A percentile compares a stretch with the other conserved stretches of the same genome.
Evolutionary conservation across 2,888 invertebrate species (phyloP).

Genomic region (Acrobeloides nanus): DNA sequence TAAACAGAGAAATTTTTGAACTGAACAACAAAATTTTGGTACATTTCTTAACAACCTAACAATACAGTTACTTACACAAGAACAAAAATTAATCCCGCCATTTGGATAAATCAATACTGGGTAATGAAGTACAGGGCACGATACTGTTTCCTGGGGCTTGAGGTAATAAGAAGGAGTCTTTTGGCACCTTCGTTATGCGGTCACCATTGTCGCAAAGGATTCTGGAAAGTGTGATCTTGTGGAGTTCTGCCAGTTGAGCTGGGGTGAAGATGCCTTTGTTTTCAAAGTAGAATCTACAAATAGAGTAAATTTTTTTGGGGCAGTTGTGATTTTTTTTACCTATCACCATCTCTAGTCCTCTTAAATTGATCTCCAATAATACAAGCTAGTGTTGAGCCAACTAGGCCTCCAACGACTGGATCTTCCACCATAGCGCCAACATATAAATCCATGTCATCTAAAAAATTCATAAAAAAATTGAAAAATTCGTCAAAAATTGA

Average conservation of each 20-base stretch:
- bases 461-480: too few species aligned
- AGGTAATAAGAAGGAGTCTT: conserved; percentile 48
- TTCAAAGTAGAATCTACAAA: conserved; percentile 58
- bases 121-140: conserved; percentile 40
- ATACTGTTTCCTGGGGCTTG: conserved; percentile 31
- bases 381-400: conserved; percentile 59
- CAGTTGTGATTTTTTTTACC: conserved; percentile 43
- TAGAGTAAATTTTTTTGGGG: neutral
- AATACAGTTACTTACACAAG: neutral
- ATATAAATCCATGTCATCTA: conserved; percentile 55
- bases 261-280: conserved; percentile 53
- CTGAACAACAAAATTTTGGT: too few species aligned
- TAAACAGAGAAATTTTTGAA: too few species aligned
- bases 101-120: conserved; percentile 41
- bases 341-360: conserved; percentile 57
- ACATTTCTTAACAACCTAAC: neutral
- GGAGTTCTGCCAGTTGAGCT: conserved; percentile 70
- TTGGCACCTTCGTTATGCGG: conserved; percentile 54
- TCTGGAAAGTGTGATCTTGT: conserved; percentile 76
- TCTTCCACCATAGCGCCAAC: conserved; percentile 59
- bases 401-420: conserved; percentile 56
- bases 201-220: conserved; percentile 84
- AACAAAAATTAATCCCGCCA: conserved; percentile 39
- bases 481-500: too few species aligned
- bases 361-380: conserved; percentile 59